Evolutionary conservation across 1,140 invertebrate species (phyloP).

Genomic region (Bicyclus anynana): DNA sequence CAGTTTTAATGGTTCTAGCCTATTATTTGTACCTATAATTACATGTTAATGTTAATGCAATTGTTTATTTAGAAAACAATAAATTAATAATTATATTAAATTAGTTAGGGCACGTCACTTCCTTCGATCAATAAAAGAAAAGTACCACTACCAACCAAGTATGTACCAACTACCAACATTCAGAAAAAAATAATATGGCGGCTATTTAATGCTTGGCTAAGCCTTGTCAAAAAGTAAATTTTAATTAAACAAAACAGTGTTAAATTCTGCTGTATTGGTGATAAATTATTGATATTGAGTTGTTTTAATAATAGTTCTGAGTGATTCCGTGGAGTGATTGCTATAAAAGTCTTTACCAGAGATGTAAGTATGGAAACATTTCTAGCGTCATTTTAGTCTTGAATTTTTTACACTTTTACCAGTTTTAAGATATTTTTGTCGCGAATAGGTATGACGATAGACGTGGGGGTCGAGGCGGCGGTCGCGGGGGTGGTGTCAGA

Average conservation of each 20-base stretch:
- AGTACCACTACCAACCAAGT: too few relatives aligned
- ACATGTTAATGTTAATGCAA: too few relatives aligned
- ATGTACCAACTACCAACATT: slow-evolving; percentile 15
- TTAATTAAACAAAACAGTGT: neutral
- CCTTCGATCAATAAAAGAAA: slow-evolving; percentile 11
- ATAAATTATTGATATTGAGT: slow-evolving; percentile 1
- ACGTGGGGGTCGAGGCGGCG: slow-evolving; percentile 61
- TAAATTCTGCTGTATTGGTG: neutral
- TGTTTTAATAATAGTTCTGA: neutral
- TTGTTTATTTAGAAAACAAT: too few relatives aligned
- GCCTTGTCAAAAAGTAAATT: slow-evolving; percentile 5
- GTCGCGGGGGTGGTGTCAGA: slow-evolving; percentile 45
- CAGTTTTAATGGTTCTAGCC: too few relatives aligned
- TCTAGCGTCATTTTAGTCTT: slow-evolving; percentile 2
- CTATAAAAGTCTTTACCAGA: slow-evolving; percentile 4
- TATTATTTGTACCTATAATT: too few relatives aligned
- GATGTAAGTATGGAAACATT: slow-evolving; percentile 36
- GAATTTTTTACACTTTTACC: slow-evolving; percentile 20
- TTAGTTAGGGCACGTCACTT: slow-evolving; percentile 17
- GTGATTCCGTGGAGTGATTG: slow-evolving; percentile 1
- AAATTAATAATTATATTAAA: neutral
- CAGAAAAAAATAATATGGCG: slow-evolving; percentile 30
- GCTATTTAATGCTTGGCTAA: slow-evolving; percentile 16
- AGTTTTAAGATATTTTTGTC: slow-evolving; percentile 19
- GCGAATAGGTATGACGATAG: slow-evolving; percentile 64